Evolutionary conservation across 2,113 vertebrate species (phyloP).

Genomic region (Genyomyrus donnyi): DNA sequence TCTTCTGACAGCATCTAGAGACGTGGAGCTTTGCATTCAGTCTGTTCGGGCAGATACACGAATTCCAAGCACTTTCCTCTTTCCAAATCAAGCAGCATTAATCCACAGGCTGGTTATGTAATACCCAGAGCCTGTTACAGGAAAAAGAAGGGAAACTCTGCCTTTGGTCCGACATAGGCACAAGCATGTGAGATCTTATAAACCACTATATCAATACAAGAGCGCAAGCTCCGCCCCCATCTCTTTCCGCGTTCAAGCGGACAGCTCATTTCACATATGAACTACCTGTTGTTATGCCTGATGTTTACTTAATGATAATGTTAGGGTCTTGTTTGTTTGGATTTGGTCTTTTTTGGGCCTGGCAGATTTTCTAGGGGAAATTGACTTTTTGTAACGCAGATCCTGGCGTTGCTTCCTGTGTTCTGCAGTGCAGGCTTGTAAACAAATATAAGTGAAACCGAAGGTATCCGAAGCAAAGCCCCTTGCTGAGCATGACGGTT

Average conservation of each 20-base stretch:
- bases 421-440: not conserved
- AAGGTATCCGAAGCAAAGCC: not conserved
- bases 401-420: not conserved
- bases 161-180: not conserved
- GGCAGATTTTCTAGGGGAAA: not conserved
- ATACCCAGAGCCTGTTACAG: conserved; percentile 12
- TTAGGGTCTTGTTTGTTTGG: not conserved
- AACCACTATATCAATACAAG: not conserved
- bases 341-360: not conserved
- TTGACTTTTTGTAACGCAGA: not conserved
- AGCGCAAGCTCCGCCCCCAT: not conserved
- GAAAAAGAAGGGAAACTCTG: not conserved
- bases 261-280: not conserved
- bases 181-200: not conserved
- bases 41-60: not conserved
- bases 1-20: not conserved
- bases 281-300: not conserved
- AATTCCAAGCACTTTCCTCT: not conserved
- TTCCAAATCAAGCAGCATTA: conserved; percentile 14
- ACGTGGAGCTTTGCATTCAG: not conserved
- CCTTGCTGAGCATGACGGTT: not conserved
- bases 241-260: not conserved
- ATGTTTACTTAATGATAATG: not conserved
- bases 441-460: not conserved
- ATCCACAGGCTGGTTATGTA: conserved; percentile 17